Percentiles rank a stretch among this genome's conserved stretches.
phyloP scores from a whole-genome alignment of 2,888 invertebrate species.

The Zygogramma bicolorata region DNA sequence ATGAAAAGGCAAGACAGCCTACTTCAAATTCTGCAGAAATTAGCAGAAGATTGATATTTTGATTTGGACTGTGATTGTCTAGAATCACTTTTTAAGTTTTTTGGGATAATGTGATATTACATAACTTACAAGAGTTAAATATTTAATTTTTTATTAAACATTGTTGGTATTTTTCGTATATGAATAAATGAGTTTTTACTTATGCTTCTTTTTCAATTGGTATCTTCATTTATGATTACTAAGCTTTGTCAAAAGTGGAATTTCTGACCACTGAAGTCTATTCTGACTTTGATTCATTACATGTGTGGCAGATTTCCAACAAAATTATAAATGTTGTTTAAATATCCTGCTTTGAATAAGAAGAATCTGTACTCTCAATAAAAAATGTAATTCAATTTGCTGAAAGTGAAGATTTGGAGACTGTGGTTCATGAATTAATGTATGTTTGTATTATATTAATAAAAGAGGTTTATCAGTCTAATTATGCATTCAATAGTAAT shows the following conservation, averaged over 20 bases:
- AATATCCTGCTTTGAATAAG: no score
- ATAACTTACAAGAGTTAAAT: background rate
- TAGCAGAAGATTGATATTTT: conserved; percentile 1
- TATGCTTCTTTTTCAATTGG: background rate
- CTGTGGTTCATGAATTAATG: no score
- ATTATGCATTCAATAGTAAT: background rate
- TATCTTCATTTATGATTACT: background rate
- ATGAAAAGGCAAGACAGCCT: conserved; percentile 16
- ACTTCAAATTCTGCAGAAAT: conserved; percentile 3
- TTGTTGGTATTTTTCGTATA: background rate
- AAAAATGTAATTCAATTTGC: no score
- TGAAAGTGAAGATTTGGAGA: no score
- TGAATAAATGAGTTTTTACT: background rate
- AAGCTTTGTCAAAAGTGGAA: no score
- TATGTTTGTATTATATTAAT: background rate
- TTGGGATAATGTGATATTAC: conserved; percentile 2
- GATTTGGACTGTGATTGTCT: background rate
- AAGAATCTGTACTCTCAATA: no score
- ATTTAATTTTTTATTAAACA: background rate
- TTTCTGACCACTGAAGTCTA: background rate
- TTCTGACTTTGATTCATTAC: background rate
- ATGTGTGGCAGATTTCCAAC: no score
- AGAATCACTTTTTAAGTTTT: conserved; percentile 5
- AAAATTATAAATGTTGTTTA: no score
- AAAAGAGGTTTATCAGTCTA: background rate